Evolutionary conservation across 2,797 vertebrate species (phyloP), one percentile per base, ranked within the genome.

Genomic region (Microtus agrestis): DNA sequence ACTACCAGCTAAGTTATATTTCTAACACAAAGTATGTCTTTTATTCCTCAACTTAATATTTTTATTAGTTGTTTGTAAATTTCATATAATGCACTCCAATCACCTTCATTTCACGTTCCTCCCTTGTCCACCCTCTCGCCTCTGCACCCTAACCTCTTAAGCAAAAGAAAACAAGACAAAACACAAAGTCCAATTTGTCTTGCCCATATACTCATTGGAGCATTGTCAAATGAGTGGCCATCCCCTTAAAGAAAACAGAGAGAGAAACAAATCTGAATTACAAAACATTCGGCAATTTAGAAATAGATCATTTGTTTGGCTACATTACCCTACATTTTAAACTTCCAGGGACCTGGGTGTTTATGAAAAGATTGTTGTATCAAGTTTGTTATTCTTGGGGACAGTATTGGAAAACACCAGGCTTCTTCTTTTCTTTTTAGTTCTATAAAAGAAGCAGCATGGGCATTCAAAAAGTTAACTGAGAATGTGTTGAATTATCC

Each of bases 281-380:
- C 63, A 19, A 90, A 81, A 14, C 29, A 87, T 73, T 94, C 34
- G 87, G 6, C 51, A 71, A 54, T 78, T 51, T 59, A 69, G n/a
- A 97, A 78, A 71, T 12, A 79, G 23, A 23, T 77, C 25, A 74
- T 86, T 85, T 90, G 1, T 89, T 91, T 94, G 46, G 25, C 7
- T 82, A 82, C 4, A 17, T 46, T 91, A 81, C 17, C 54, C 37
- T 77, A 46, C 51, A 80, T 59, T 93, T 92, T 95, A 48, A 69
- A 77, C 48, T 89, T 91, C 6, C 5, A 89, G 40, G 9, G 8
- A 61, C 71, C 31, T 94, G 21, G 74, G 29, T 65, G 54, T 91
- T 81, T 93, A 27, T 86, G 4, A 67, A 71, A 92, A 79, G 5
- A 95, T 65, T 80, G 56, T 91, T 61, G 2, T 56, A 11, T 89